Conservation (phyloP, 1,140 invertebrate genomes). For the Drosophila lacertosa region DNA sequence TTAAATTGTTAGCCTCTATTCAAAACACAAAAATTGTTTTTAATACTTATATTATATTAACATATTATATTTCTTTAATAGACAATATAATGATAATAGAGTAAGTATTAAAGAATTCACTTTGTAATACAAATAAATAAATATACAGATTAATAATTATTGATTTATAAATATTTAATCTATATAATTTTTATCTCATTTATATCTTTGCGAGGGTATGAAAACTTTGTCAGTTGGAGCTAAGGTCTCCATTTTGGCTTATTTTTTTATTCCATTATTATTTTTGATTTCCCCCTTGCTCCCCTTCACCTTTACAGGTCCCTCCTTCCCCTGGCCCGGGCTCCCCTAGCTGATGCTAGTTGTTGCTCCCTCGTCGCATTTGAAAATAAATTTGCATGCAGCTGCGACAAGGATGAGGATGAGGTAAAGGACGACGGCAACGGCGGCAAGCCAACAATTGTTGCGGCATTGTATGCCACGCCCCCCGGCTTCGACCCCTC, state of each 20-base stretch:
- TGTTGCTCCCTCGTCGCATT: slow-evolving; percentile 63
- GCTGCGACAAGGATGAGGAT: slow-evolving; percentile 26
- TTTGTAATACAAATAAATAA: too few relatives aligned
- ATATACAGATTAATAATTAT: too few relatives aligned
- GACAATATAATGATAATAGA: too few relatives aligned
- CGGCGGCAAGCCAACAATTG: slow-evolving; percentile 74
- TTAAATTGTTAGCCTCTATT: too few relatives aligned
- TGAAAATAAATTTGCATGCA: slow-evolving; percentile 80
- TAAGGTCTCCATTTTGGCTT: not conserved
- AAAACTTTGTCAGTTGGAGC: not conserved
- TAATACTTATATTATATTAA: too few relatives aligned
- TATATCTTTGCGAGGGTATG: not conserved
- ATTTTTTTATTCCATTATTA: not conserved
- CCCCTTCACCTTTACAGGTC: not conserved
- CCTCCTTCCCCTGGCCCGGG: not conserved
- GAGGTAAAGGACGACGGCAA: slow-evolving; percentile 27
- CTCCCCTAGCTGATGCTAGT: slow-evolving; percentile 4
- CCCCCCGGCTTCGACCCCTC: not conserved
- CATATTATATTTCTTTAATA: too few relatives aligned
- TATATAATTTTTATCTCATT: not conserved
- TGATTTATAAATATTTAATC: too few relatives aligned
- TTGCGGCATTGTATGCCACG: slow-evolving; percentile 69
- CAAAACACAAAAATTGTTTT: too few relatives aligned
- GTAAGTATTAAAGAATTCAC: too few relatives aligned
- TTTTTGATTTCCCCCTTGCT: not conserved